phyloP scores from a whole-genome alignment of 1,140 invertebrate genomes.

The Bombus affinis region DNA sequence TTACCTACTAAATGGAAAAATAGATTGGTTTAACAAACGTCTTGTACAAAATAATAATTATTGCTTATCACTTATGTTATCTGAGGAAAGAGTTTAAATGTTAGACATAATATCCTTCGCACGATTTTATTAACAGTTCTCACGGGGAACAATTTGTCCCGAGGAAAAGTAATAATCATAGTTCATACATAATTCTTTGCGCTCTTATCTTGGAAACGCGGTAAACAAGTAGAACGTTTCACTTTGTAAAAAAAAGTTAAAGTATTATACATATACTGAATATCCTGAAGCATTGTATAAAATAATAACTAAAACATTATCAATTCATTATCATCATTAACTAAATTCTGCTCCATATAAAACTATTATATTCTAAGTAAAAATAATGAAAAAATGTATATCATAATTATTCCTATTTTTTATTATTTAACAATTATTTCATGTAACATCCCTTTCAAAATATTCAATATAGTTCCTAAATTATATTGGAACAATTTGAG shows the following conservation, averaged over 20 bases:
- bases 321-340: neutral
- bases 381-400: neutral
- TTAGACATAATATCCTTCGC: conserved; percentile 46
- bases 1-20: conserved; percentile 45
- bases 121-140: conserved; percentile 20
- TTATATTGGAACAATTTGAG: neutral
- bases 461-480: neutral
- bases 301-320: neutral
- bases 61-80: conserved; percentile 55
- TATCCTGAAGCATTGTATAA: neutral
- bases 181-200: conserved; percentile 27
- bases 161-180: neutral
- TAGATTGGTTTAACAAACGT: conserved; percentile 47
- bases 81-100: conserved; percentile 44
- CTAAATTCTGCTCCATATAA: neutral
- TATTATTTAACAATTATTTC: neutral
- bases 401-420: neutral
- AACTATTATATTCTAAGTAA: neutral
- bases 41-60: conserved; percentile 61
- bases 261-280: neutral
- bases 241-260: neutral
- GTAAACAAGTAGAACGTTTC: neutral
- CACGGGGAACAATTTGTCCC: neutral
- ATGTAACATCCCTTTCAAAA: neutral
- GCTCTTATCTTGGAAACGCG: neutral